A percentile compares a stretch with the other conserved stretches of the same genome.
These are phyloP conservation scores for Leucoraja ocellata DNA, from an alignment of 2,797 vertebrate species.

Conservation along the genomic window DNA sequence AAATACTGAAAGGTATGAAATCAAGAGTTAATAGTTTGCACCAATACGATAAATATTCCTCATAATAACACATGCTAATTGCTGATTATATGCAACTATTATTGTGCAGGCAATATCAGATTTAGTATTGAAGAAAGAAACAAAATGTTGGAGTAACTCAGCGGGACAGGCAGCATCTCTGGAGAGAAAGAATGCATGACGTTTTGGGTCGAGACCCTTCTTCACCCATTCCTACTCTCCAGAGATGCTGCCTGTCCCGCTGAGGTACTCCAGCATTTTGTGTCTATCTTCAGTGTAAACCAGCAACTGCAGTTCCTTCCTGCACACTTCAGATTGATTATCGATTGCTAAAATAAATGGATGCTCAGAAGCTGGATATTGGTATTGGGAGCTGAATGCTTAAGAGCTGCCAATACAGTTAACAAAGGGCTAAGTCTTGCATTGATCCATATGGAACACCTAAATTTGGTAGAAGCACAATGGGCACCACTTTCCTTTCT, in stretches of 20 bases:
- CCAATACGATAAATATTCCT: background rate
- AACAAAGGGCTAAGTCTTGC: background rate
- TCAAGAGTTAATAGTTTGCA: background rate
- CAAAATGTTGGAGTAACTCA: no score
- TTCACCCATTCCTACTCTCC: no score
- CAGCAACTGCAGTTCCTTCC: no score
- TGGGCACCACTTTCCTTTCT: no score
- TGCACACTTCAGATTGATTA: background rate
- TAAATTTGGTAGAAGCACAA: no score
- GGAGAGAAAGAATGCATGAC: no score
- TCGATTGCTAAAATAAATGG: background rate
- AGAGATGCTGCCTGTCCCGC: no score
- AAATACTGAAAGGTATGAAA: background rate
- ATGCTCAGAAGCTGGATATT: background rate
- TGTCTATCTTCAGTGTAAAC: no score
- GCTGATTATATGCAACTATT: background rate
- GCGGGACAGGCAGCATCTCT: no score
- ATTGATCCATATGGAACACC: background rate
- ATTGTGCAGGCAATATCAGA: background rate
- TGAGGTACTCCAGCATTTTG: no score
- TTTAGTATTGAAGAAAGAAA: background rate
- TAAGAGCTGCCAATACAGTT: background rate
- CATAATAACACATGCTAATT: background rate
- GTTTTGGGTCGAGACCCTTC: no score
- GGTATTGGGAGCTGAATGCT: background rate